Evolutionary conservation across 2,113 vertebrate genomes (phyloP).

Genomic region (Gymnocephalus cernua): DNA sequence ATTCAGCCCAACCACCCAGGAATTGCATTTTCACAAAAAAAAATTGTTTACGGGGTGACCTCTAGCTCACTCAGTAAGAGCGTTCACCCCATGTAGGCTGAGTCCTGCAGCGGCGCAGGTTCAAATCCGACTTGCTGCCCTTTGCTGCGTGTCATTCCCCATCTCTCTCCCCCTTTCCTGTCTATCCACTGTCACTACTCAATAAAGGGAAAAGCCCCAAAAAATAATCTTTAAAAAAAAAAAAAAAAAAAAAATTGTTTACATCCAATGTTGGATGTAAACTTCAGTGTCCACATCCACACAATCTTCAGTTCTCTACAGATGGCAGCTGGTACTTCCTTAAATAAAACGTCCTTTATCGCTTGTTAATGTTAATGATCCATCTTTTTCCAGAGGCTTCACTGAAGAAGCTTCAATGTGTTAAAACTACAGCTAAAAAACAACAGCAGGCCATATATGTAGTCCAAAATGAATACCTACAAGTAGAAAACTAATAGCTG

Average conservation of each 20-base stretch:
- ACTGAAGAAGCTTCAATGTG: conserved; percentile 10
- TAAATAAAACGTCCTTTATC: conserved; percentile 13
- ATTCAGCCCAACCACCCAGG: background rate
- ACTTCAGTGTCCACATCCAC: conserved; percentile 20
- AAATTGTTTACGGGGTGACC: too few relatives aligned
- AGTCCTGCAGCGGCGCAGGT: too few relatives aligned
- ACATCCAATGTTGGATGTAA: background rate
- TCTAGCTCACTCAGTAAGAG: too few relatives aligned
- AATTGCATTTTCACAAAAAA: background rate
- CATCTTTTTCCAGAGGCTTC: conserved; percentile 32
- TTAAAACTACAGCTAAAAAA: conserved; percentile 26
- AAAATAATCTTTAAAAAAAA: too few relatives aligned
- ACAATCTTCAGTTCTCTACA: background rate
- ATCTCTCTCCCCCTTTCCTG: too few relatives aligned
- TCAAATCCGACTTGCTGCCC: too few relatives aligned
- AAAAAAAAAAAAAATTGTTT: too few relatives aligned
- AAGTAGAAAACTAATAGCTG: conserved; percentile 22
- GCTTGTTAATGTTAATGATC: conserved; percentile 26
- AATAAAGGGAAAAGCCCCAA: too few relatives aligned
- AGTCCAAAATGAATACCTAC: conserved; percentile 24
- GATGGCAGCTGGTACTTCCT: background rate
- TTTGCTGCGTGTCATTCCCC: too few relatives aligned
- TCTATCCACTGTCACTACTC: too few relatives aligned
- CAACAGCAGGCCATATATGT: conserved; percentile 22
- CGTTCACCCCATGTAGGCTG: too few relatives aligned